Evolutionary conservation across 2,797 vertebrate genomes (phyloP).

Genomic region (Eidolon dupreanum): DNA sequence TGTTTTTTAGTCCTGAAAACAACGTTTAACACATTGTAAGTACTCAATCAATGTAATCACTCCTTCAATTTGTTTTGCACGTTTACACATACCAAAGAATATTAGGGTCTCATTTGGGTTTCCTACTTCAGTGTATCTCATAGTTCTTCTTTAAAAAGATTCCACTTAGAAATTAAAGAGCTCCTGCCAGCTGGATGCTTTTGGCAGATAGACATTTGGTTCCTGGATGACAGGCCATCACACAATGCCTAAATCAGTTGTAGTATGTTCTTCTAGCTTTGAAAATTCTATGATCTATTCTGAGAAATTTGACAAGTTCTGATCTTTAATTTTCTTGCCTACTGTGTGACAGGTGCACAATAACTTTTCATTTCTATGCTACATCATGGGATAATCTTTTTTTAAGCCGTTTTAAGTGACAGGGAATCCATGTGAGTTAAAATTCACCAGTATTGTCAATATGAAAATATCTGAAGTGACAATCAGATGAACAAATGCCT

Average conservation of each 20-base stretch:
- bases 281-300: slow-evolving; percentile 40
- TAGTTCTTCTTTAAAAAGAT: slow-evolving; percentile 52
- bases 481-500: slow-evolving; percentile 34
- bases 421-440: slow-evolving; percentile 47
- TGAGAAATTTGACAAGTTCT: slow-evolving; percentile 53
- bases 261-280: slow-evolving; percentile 27
- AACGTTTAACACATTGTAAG: background rate
- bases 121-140: slow-evolving; percentile 19
- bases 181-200: background rate
- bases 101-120: background rate
- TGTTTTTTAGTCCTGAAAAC: background rate
- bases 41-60: slow-evolving; percentile 16
- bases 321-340: slow-evolving; percentile 50
- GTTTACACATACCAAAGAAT: slow-evolving; percentile 25
- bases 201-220: slow-evolving; percentile 32
- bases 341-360: slow-evolving; percentile 23
- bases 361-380: slow-evolving; percentile 59
- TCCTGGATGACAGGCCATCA: background rate
- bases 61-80: slow-evolving; percentile 43
- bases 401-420: slow-evolving; percentile 50
- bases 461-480: slow-evolving; percentile 52
- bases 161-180: slow-evolving; percentile 47
- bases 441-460: slow-evolving; percentile 35
- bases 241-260: slow-evolving; percentile 33
- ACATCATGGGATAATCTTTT: slow-evolving; percentile 48